Evolutionary conservation across 2,797 vertebrate genomes (phyloP), one percentile per base, ranked within the genome.

Genomic region (Danio choprae): DNA sequence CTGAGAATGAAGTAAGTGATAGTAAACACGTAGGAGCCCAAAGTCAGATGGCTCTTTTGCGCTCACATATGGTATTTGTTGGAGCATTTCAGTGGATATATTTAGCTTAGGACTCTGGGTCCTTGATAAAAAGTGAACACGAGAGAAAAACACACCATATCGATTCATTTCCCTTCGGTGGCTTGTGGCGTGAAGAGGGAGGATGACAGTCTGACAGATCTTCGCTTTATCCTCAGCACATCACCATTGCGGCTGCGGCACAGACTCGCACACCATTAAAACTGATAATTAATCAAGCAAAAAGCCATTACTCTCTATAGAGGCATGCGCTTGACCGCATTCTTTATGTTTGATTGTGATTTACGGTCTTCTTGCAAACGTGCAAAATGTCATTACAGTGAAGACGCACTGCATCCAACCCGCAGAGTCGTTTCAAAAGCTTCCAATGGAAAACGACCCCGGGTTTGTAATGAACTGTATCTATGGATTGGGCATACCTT

Each of bases 41-140:
- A 6, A n/a, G 71, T 79, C 53, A 83, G n/a, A 60, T 82, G 67
- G 56, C 81, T 55, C 87, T 89, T 85, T 77, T 60, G 86, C 85
- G 87, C 88, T 85, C 81, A 90, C 90, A 90, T 91, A 90, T 91
- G 91, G 89, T 89, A 90, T 90, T 91, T 87, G 91, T 93, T 91
- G 91, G 90, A 91, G 82, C 84, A 76, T 82, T 76, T 79, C 46
- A 69, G 87, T 84, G 71, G 15, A 80, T 84, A 89, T 84, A 83
- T 90, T 88, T 81, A 79, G 79, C 68, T 64, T 29, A 84, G 67
- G 78, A 79, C 84, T 83, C 79, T 84, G 90, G 89, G 90, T 92
- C 90, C 87, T 87, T 88, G 89, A 88, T 88, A 89, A 91, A 92
- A 90, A 89, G 87, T 85, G 88, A 91, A 89, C 88, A 89, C 83